Evolutionary conservation across 2,113 vertebrate genomes (phyloP), one percentile per base, ranked within the genome.

Genomic region (Macquaria ambigua): DNA sequence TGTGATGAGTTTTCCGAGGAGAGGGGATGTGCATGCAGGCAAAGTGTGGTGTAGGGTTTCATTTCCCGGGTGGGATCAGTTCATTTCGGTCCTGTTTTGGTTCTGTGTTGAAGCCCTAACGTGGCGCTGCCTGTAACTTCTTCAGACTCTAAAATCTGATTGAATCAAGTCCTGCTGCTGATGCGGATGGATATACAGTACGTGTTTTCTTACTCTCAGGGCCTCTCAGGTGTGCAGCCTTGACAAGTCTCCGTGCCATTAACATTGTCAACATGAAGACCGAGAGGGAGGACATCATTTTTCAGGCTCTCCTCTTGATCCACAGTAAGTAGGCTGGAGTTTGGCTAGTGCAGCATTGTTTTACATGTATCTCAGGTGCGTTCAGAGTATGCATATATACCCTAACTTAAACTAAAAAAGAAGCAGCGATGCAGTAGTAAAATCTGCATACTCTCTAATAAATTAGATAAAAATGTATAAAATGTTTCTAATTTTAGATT

Each of bases 281-380:
- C 1, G 41, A 74, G 63, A 79, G 68, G 50, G 53, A 79, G 41
- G 84, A 77, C 82, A 41, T 83, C 23, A 14, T 90, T 72, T 23
- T 91, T 16, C 89, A 90, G 43, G 80, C 77, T 68, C 37, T 93
- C 3, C 83, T 93, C 46, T 52, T 88, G 12, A 87, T 90, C 77
- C 81, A 90, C 90, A 91, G 93, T 94, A 74, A 93, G 93, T 93
- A 56, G 20, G 3, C 70, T 72, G 8, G 16, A 59, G 8, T 85
- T 55, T 66, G 53, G 2, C 46, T 58, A 2, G 7, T 34, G 23
- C 23, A 39, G 58, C 37, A 31, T 56, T 70, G 41, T 83, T 46
- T 79, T 25, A 1, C 8, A 58, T 4, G 15, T 0, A 14, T 28
- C 25, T 37, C 10, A 69, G 41, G 37, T 79, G 37, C 2, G 5